phyloP scores from a whole-genome alignment of 1,140 invertebrate genomes.

The Nylanderia fulva region DNA sequence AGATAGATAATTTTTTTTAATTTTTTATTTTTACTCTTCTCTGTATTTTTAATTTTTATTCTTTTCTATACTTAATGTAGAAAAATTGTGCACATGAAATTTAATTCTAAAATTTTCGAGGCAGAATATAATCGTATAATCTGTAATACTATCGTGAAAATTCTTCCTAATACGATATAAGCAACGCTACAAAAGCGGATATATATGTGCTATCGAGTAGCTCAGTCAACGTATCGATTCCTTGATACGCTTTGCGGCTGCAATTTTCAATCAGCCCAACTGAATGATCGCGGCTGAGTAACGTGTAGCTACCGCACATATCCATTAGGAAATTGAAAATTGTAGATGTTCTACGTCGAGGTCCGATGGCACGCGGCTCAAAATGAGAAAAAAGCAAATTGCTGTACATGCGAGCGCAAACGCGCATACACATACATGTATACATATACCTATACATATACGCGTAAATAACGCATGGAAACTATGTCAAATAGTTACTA shows the following conservation, averaged over 20 bases:
- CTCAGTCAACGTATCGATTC: conserved; percentile 53
- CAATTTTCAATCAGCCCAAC: conserved; percentile 51
- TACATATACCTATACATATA: no score
- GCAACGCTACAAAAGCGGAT: conserved; percentile 27
- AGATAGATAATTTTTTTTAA: no score
- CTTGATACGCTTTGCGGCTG: conserved; percentile 50
- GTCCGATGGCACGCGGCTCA: conserved; percentile 14
- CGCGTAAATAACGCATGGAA: background rate
- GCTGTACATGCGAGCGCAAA: background rate
- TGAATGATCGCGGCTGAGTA: conserved; percentile 40
- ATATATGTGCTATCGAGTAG: conserved; percentile 4
- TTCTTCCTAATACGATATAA: background rate
- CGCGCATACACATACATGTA: background rate
- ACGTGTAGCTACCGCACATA: conserved; percentile 26
- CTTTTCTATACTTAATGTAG: background rate
- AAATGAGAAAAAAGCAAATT: background rate
- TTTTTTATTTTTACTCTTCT: background rate
- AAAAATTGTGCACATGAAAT: background rate
- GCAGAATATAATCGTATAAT: background rate
- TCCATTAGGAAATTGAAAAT: conserved; percentile 66
- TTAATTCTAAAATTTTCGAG: background rate
- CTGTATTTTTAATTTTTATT: background rate
- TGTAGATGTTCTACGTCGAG: conserved; percentile 44
- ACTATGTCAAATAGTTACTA: background rate
- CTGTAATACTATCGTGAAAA: background rate